Base-by-base conservation (phyloP, 2,888 invertebrate species). In the Marronus borbonicus region DNA sequence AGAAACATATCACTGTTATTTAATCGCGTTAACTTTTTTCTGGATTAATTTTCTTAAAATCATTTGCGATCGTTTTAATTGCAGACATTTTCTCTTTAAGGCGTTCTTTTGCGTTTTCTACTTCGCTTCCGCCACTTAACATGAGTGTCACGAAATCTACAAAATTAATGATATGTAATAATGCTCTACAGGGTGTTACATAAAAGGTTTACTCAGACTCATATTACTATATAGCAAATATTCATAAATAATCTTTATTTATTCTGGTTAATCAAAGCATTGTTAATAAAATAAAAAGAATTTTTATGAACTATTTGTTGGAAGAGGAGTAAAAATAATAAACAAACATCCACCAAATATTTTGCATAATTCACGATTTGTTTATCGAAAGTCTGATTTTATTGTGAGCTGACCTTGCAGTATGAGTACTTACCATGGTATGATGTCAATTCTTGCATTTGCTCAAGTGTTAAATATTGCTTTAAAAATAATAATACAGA, bases 401-500 rank as follows among this genome's bases (percentile, higher is more conserved):
- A 17, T n/a, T 17, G 5, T 52, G n/a, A 17, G 52, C n/a, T 0
- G n/a, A 17, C n/a, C 17, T 5, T n/a, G 8, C 20, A 24, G 2
- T 20, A 7, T 20, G 78, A 0, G 72, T 81, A 86, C 89, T 88
- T 89, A 97, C 97, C 97, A 90, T 97, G 95, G 88, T 94, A 96
- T 70, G 90, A 89, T 64, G 92, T 91, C 0, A 98, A 90, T 77
- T 91, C 89, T 1, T 90, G 87, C 85, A 91, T 91, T 78, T 94
- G 92, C 5, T 94, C 93, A 31, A 90, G 90, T 79, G 91, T 92
- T 70, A 98, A 88, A 83, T 93, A 92, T 28, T 91, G 90, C 81
- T 94, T 93, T 74, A 98, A 90, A 87, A 92, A 95, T 0, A 91
- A 86, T 65, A 98, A 90, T 82, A 98, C 92, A 20, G 93, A 90